Conservation (phyloP, 2,113 vertebrate species). For the Nannobrachium achirus region DNA sequence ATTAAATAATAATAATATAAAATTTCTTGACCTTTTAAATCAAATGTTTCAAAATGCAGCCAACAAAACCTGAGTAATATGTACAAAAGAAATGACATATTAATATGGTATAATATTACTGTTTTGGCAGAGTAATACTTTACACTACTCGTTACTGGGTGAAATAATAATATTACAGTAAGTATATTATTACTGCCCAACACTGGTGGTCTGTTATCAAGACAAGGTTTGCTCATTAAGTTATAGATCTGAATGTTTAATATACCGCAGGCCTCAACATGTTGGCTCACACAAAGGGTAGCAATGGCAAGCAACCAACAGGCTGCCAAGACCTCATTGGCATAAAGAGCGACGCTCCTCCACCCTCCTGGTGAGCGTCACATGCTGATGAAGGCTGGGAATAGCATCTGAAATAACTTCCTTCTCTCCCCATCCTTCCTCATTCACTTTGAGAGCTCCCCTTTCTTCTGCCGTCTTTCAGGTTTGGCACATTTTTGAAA, state of each 20-base stretch:
- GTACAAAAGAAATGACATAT: too few relatives aligned
- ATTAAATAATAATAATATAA: too few relatives aligned
- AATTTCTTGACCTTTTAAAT: too few relatives aligned
- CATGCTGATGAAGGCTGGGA: conserved; percentile 22
- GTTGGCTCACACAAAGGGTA: conserved; percentile 1
- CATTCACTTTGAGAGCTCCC: conserved; percentile 16
- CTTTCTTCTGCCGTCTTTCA: conserved; percentile 37
- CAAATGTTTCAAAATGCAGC: too few relatives aligned
- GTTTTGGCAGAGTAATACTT: too few relatives aligned
- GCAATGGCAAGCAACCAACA: conserved; percentile 7
- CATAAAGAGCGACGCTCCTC: conserved; percentile 9
- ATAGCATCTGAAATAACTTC: conserved; percentile 32
- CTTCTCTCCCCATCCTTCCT: conserved; percentile 13
- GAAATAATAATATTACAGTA: too few relatives aligned
- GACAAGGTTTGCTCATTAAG: conserved; percentile 23
- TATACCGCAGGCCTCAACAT: neutral
- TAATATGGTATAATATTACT: too few relatives aligned
- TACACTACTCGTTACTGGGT: too few relatives aligned
- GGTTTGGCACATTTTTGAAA: conserved; percentile 49
- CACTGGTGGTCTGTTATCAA: conserved; percentile 15
- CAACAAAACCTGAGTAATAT: too few relatives aligned
- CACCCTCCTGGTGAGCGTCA: conserved; percentile 25
- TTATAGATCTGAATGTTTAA: neutral
- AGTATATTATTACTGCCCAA: too few relatives aligned
- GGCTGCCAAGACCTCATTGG: conserved; percentile 29